These are phyloP conservation scores for Hybos culiciformis DNA, from an alignment of 2,888 invertebrate genomes.

Conservation along the genomic window DNA sequence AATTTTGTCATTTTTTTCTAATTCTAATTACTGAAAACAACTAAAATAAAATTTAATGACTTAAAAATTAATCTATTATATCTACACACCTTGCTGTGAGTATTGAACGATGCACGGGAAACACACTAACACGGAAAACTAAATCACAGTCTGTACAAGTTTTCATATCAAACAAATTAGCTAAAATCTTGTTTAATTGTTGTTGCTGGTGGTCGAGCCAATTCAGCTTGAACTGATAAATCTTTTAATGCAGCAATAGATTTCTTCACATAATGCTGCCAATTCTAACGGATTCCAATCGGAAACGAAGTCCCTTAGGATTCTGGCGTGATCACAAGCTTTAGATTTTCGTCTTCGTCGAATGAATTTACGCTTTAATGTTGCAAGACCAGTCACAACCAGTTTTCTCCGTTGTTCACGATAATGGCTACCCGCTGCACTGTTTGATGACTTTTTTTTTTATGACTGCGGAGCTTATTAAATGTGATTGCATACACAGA, in stretches of 20 bases:
- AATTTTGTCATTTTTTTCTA: too few species aligned
- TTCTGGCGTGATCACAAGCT: conserved; percentile 65
- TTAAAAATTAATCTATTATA: too few species aligned
- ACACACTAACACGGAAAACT: conserved; percentile 73
- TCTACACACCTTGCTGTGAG: conserved; percentile 68
- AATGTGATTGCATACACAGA: too few species aligned
- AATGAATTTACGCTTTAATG: conserved; percentile 65
- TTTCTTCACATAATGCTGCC: conserved; percentile 73
- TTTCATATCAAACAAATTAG: conserved; percentile 67
- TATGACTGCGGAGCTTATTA: too few species aligned
- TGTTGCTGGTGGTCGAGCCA: conserved; percentile 80
- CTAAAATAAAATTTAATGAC: too few species aligned
- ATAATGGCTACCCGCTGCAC: conserved; percentile 18
- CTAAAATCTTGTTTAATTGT: conserved; percentile 74
- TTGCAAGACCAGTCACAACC: conserved; percentile 63
- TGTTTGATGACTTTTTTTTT: too few species aligned
- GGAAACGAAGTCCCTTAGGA: conserved; percentile 59
- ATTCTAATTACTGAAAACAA: too few species aligned
- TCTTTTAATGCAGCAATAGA: conserved; percentile 77
- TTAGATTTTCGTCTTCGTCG: conserved; percentile 62
- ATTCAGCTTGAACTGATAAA: conserved; percentile 76
- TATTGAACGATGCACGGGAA: conserved; percentile 79
- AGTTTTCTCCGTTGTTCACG: conserved; percentile 50
- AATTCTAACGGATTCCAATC: conserved; percentile 74
- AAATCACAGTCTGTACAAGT: conserved; percentile 86